phyloP scores from a whole-genome alignment of 2,113 vertebrate genomes.

The Periophthalmodon schlosseri region DNA sequence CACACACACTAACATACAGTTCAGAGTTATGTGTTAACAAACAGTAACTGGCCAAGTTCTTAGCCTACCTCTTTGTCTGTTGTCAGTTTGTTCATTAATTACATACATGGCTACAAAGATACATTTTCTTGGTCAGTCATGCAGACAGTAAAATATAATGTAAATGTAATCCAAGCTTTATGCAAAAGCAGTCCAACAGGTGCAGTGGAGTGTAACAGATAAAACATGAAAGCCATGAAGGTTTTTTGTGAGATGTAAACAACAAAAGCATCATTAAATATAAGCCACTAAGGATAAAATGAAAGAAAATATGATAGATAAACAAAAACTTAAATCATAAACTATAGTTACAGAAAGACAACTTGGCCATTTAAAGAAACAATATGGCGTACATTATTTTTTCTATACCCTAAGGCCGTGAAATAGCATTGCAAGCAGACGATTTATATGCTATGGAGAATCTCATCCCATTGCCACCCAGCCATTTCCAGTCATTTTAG shows the following conservation, averaged over 20 bases:
- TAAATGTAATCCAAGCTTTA: conserved; percentile 7
- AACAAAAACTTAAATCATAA: not conserved
- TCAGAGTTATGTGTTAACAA: not conserved
- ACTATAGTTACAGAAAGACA: not conserved
- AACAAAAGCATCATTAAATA: not conserved
- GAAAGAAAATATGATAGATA: not conserved
- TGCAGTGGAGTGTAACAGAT: conserved; percentile 5
- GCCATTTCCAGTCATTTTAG: no score
- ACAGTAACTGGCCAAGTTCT: not conserved
- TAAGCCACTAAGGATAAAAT: not conserved
- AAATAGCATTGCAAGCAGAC: no score
- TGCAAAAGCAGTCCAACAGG: conserved; percentile 4
- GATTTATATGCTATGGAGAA: no score
- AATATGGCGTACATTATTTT: no score
- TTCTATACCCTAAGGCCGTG: no score
- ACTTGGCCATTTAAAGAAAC: not conserved
- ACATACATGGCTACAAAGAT: not conserved
- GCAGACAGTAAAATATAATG: conserved; percentile 12
- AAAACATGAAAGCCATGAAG: not conserved
- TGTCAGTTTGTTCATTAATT: conserved; percentile 1
- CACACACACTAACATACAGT: not conserved
- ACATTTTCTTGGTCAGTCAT: conserved; percentile 2
- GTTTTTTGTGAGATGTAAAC: not conserved
- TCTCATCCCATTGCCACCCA: no score
- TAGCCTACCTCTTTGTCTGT: not conserved